Evolutionary conservation across 2,113 vertebrate genomes (phyloP).

Genomic region (Ammodytes marinus): DNA sequence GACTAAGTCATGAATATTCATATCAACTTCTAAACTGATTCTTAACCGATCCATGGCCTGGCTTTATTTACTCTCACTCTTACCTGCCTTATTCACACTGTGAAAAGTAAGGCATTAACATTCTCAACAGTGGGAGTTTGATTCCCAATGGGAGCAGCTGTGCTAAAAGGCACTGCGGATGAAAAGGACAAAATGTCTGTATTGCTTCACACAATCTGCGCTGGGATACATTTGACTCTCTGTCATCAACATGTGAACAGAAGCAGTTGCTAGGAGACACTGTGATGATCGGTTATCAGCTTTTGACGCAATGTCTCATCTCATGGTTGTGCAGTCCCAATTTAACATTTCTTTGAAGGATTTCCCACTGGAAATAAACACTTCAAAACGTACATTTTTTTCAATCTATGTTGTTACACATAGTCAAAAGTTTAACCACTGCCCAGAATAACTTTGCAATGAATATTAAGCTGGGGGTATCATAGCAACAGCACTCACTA

Average conservation of each 20-base stretch:
- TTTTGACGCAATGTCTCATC: not conserved
- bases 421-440: not conserved
- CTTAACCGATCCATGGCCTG: not conserved
- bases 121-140: not conserved
- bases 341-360: not conserved
- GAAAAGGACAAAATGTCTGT: not conserved
- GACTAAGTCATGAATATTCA: not conserved
- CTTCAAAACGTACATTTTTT: not conserved
- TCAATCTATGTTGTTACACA: not conserved
- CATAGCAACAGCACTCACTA: too few relatives aligned
- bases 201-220: conserved; percentile 10
- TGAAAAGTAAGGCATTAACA: not conserved
- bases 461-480: not conserved
- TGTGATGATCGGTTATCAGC: not conserved
- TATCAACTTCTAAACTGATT: not conserved
- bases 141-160: conserved; percentile 7
- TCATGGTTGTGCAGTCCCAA: not conserved
- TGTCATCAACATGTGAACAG: not conserved
- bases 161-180: conserved; percentile 42
- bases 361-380: not conserved
- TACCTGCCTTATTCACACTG: not conserved
- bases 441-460: not conserved
- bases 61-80: not conserved
- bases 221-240: not conserved
- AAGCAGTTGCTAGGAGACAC: not conserved